Conservation (phyloP, 2,113 vertebrate genomes). For the Bungarus multicinctus region DNA sequence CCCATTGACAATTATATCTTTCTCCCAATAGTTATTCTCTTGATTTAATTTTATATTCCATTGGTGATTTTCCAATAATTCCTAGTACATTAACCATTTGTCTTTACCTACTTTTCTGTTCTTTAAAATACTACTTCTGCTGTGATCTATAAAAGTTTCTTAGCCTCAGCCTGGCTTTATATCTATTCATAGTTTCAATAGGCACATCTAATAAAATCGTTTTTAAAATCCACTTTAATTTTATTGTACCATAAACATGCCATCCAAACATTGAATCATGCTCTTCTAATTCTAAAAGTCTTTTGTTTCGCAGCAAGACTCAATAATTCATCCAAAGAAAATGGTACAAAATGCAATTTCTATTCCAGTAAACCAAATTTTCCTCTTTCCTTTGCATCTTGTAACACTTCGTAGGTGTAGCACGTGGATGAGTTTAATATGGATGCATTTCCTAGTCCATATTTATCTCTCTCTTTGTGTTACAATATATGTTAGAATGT, state of each 20-base stretch:
- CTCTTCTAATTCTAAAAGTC: neutral
- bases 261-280: neutral
- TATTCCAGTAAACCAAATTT: neutral
- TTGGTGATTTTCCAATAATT: neutral
- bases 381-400: neutral
- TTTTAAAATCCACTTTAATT: neutral
- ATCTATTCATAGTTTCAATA: neutral
- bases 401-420: neutral
- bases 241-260: neutral
- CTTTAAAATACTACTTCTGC: neutral
- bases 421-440: neutral
- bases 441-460: neutral
- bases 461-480: neutral
- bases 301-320: neutral
- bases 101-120: neutral
- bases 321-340: neutral
- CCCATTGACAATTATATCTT: neutral
- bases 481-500: too few species aligned
- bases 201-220: too few species aligned
- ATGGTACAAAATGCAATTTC: neutral
- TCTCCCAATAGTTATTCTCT: neutral
- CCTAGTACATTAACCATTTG: neutral
- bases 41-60: neutral
- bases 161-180: neutral
- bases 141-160: neutral